Base-by-base conservation (phyloP, 2,797 vertebrate genomes). In the Amblyopsis hoosieri region DNA sequence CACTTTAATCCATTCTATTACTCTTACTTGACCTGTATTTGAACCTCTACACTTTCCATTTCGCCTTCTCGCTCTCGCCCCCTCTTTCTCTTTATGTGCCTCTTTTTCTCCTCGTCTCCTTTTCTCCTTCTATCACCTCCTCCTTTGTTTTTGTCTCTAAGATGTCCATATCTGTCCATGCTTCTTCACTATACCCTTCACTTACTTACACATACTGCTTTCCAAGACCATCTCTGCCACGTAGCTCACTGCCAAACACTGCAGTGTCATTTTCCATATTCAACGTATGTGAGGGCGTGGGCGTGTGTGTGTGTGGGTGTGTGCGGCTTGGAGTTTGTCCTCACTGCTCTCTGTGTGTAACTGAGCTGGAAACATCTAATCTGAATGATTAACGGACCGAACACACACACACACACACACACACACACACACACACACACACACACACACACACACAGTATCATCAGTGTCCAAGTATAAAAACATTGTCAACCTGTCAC, bases 291-390 rank as follows among this genome's bases (percentile, higher is more conserved):
- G 50, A 45, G 48, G 23, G 46, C 52, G 29, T 60, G 57, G 46
- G 56, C 54, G 42, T 57, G 64, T 54, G 56, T 33, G 56, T 60
- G 50, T 48, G 49, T 60, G 19, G 2, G 19, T 23, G 19, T 64
- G 67, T 62, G 71, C 62, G 83, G 75, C 74, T 82, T 87, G 84
- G 80, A 86, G 69, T 53, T 45, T 13, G 48, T 81, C 76, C 82
- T 79, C 13, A 37, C 67, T 74, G 68, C 80, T 81, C 81, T 75
- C 79, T 73, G 80, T 69, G 75, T 78, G 69, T 71, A 76, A 80
- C 78, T 63, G 76, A 87, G 71, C 79, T 86, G 88, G 85, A 88
- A 86, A 73, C 71, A 66, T 87, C 80, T 82, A 87, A 89, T 90
- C 85, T 82, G 71, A 72, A 14, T 46, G 71, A 74, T 85, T 66